Evolutionary conservation across 1,140 invertebrate species (phyloP).

Genomic region (Vanessa tameamea): DNA sequence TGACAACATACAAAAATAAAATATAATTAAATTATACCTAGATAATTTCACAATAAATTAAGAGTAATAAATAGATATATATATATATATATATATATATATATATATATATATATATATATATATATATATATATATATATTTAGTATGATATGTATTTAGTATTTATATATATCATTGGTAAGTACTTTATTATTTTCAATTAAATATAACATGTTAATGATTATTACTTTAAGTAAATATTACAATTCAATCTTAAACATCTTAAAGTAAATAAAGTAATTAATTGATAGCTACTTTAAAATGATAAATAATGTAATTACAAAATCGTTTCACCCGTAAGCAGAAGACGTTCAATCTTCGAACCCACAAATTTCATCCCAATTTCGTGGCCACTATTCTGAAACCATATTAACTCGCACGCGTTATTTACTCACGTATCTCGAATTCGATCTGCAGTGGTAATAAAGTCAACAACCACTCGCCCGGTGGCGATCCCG

Average conservation of each 20-base stretch:
- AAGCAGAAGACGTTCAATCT: slow-evolving; percentile 11
- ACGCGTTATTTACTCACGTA: slow-evolving; percentile 56
- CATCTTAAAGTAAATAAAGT: background rate
- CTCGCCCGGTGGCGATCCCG: slow-evolving; percentile 58
- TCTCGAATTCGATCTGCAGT: slow-evolving; percentile 51
- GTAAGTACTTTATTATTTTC: background rate
- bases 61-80: no score
- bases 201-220: background rate
- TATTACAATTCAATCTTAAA: background rate
- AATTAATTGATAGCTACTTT: background rate
- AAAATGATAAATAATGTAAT: slow-evolving; percentile 1
- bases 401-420: slow-evolving; percentile 47
- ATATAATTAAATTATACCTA: no score
- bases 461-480: slow-evolving; percentile 54
- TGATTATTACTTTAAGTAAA: no score
- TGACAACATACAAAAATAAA: no score
- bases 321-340: slow-evolving; percentile 44
- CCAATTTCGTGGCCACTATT: slow-evolving; percentile 23
- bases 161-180: no score
- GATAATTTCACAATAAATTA: no score
- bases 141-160: no score
- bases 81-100: no score
- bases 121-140: no score
- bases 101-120: no score
- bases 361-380: slow-evolving; percentile 21